A percentile compares a stretch with the other conserved stretches of the same genome.
Conservation (phyloP, 2,113 vertebrate species). For the Chlorocebus sabaeus region DNA sequence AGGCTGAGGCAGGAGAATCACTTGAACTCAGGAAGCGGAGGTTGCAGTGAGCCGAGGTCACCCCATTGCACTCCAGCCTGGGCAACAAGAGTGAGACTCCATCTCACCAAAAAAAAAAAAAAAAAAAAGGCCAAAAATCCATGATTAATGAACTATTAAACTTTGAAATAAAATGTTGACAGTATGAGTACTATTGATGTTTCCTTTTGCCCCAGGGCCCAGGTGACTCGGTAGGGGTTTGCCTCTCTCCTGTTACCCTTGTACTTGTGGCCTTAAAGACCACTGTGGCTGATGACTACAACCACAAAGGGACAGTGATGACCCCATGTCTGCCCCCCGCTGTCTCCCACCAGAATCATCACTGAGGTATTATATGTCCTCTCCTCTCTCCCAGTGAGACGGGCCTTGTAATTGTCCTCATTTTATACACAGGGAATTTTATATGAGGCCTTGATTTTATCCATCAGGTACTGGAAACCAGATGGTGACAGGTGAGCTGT, state of each 20-base stretch:
- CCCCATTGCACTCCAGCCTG: too few relatives aligned
- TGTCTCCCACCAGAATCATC: background rate
- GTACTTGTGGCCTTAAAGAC: background rate
- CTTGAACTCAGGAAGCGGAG: too few relatives aligned
- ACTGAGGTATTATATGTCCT: background rate
- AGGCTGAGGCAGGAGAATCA: too few relatives aligned
- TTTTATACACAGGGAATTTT: background rate
- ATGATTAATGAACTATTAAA: background rate
- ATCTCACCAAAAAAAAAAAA: too few relatives aligned
- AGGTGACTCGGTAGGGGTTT: background rate
- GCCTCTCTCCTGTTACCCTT: fast-evolving
- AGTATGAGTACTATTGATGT: background rate
- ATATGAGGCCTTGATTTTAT: background rate
- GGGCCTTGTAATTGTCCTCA: background rate
- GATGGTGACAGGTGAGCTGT: too few relatives aligned
- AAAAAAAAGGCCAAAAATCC: background rate
- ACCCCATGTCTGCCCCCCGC: background rate
- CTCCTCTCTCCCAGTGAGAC: background rate
- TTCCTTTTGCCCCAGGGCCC: background rate
- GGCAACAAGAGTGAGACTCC: too few relatives aligned
- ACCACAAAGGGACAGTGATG: fast-evolving
- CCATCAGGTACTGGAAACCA: background rate
- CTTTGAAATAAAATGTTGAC: background rate
- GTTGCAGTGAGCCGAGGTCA: too few relatives aligned
- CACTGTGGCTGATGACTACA: background rate